phyloP scores from a whole-genome alignment of 2,797 vertebrate genomes.

The Tauraco hartlaubi region DNA sequence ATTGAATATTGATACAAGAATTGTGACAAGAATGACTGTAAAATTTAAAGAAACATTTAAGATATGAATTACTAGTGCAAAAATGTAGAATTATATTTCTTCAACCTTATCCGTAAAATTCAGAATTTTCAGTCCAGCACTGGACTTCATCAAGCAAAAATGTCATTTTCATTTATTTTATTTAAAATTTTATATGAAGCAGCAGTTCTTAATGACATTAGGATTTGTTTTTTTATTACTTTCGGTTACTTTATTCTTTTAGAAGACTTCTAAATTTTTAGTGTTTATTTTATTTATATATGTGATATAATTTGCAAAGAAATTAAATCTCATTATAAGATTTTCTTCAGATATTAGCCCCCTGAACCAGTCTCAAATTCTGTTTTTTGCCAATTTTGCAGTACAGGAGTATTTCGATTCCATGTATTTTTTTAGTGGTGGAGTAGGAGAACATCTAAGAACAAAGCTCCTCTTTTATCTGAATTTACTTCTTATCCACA shows the following conservation, averaged over 20 bases:
- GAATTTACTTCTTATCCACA: not conserved
- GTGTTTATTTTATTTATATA: not conserved
- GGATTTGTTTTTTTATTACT: not conserved
- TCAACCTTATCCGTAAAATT: not conserved
- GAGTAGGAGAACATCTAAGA: not conserved
- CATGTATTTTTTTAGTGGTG: not conserved
- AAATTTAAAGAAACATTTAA: not conserved
- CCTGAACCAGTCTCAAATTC: not conserved
- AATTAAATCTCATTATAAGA: not conserved
- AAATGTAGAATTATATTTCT: not conserved
- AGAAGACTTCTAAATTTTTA: not conserved
- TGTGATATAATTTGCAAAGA: not conserved
- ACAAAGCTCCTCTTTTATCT: constrained; percentile 15
- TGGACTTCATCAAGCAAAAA: not conserved
- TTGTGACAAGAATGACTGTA: not conserved
- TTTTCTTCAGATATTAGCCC: not conserved
- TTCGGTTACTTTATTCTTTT: not conserved
- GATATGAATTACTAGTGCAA: not conserved
- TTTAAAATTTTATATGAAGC: not conserved
- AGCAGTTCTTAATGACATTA: not conserved
- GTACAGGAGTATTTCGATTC: not conserved
- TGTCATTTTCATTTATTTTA: not conserved
- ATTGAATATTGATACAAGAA: not conserved
- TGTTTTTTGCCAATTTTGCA: not conserved
- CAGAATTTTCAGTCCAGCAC: not conserved